A percentile compares a stretch with the other conserved stretches of the same genome.
Evolutionary conservation across 2,888 invertebrate genomes (phyloP).

Genomic region (Epirrita christyi): DNA sequence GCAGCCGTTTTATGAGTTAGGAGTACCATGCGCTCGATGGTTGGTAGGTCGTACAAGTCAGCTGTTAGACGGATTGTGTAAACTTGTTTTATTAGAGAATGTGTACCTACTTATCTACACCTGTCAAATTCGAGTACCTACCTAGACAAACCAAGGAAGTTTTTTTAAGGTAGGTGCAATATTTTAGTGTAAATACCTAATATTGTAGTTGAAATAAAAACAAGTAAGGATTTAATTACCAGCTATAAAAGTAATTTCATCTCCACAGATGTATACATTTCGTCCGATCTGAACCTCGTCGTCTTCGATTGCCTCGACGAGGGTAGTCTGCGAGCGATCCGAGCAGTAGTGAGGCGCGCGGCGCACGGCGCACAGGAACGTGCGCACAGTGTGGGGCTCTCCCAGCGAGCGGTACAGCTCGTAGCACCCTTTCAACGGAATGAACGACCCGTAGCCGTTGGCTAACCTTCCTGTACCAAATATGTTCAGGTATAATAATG

Average conservation of each 20-base stretch:
- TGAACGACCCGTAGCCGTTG: conserved; percentile 59
- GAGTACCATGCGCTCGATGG: too few species aligned
- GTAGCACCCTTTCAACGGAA: conserved; percentile 75
- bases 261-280: conserved; percentile 65
- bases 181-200: too few species aligned
- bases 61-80: too few species aligned
- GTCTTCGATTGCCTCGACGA: conserved; percentile 51
- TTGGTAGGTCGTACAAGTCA: too few species aligned
- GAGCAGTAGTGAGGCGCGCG: conserved; percentile 54
- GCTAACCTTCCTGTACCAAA: conserved; percentile 57
- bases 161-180: too few species aligned
- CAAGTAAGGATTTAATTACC: conserved; percentile 44
- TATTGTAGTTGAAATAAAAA: too few species aligned
- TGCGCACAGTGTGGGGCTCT: conserved; percentile 74
- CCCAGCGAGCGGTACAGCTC: conserved; percentile 71
- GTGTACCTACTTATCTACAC: too few species aligned
- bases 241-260: conserved; percentile 61
- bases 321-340: conserved; percentile 43
- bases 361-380: conserved; percentile 64
- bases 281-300: conserved; percentile 53
- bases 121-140: too few species aligned
- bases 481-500: neutral
- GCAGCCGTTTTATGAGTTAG: too few species aligned
- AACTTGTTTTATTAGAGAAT: too few species aligned
- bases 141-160: too few species aligned